phyloP scores from a whole-genome alignment of 2,113 vertebrate genomes.

The Vimba vimba region DNA sequence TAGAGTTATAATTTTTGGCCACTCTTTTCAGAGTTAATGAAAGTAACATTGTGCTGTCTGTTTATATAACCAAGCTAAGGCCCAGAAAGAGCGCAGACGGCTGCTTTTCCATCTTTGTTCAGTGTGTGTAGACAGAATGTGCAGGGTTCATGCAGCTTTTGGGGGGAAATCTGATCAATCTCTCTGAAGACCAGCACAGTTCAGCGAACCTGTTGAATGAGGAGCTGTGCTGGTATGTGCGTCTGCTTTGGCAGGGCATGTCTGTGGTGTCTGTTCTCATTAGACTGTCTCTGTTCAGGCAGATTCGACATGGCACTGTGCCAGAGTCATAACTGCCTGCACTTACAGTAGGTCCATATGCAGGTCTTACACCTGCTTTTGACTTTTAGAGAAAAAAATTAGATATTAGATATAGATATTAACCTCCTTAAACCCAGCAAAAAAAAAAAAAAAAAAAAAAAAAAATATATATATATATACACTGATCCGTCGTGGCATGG shows the following conservation, averaged over 20 bases:
- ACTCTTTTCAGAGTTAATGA: not conserved
- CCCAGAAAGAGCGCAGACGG: not conserved
- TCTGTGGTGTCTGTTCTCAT: slow-evolving; percentile 18
- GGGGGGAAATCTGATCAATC: not conserved
- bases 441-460: too few relatives aligned
- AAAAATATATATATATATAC: too few relatives aligned
- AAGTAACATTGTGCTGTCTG: not conserved
- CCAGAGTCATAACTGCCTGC: not conserved
- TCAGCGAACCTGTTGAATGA: slow-evolving; percentile 23
- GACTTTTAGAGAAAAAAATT: not conserved
- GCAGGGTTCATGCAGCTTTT: not conserved
- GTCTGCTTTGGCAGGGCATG: slow-evolving; percentile 12
- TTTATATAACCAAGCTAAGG: not conserved
- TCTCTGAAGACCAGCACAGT: slow-evolving; percentile 20
- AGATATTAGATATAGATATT: too few relatives aligned
- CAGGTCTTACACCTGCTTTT: not conserved
- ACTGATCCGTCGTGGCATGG: too few relatives aligned
- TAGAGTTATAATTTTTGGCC: not conserved
- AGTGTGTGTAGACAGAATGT: not conserved
- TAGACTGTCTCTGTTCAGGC: not conserved
- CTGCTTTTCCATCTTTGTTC: not conserved
- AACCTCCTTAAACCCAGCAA: too few relatives aligned
- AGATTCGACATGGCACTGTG: slow-evolving; percentile 6
- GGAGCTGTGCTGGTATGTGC: slow-evolving; percentile 41
- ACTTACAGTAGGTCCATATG: not conserved